Percentiles rank a stretch among this genome's conserved stretches.
These are phyloP conservation scores for Melinaea menophilus DNA, from an alignment of 2,888 invertebrate species.

Conservation along the genomic window DNA sequence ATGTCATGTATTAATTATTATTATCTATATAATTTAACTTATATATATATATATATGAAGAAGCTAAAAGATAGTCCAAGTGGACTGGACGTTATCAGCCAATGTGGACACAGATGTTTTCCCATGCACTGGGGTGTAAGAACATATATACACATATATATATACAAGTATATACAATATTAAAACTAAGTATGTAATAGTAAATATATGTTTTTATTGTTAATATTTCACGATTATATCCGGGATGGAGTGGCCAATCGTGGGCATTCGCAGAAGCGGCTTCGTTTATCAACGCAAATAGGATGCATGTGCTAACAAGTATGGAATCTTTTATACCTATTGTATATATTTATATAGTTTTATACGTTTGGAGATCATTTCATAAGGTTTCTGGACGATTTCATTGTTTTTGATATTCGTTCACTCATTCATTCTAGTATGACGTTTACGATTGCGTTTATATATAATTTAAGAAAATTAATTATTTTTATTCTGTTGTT, in stretches of 20 bases:
- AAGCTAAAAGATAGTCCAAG: constrained; percentile 27
- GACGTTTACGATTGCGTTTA: too few relatives aligned
- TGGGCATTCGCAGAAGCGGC: constrained; percentile 52
- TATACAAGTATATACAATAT: not conserved
- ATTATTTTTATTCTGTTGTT: too few relatives aligned
- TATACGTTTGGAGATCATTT: too few relatives aligned
- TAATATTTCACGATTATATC: constrained; percentile 34
- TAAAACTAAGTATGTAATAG: not conserved
- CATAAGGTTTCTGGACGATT: too few relatives aligned
- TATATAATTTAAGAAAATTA: too few relatives aligned
- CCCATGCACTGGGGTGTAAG: constrained; percentile 40
- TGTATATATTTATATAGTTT: constrained; percentile 11
- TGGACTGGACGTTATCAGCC: constrained; percentile 43
- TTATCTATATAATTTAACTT: not conserved
- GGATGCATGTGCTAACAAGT: constrained; percentile 20
- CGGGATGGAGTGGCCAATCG: constrained; percentile 52
- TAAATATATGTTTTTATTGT: constrained; percentile 1
- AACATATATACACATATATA: not conserved
- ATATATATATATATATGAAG: constrained; percentile 4
- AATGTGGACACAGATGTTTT: constrained; percentile 69
- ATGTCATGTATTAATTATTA: not conserved
- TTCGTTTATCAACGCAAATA: constrained; percentile 46
- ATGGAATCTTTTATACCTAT: constrained; percentile 17
- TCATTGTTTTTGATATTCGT: too few relatives aligned
- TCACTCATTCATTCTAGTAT: too few relatives aligned